These are phyloP conservation scores for Drosophila kurseongensis DNA, from an alignment of 1,140 invertebrate species.

Conservation along the genomic window DNA sequence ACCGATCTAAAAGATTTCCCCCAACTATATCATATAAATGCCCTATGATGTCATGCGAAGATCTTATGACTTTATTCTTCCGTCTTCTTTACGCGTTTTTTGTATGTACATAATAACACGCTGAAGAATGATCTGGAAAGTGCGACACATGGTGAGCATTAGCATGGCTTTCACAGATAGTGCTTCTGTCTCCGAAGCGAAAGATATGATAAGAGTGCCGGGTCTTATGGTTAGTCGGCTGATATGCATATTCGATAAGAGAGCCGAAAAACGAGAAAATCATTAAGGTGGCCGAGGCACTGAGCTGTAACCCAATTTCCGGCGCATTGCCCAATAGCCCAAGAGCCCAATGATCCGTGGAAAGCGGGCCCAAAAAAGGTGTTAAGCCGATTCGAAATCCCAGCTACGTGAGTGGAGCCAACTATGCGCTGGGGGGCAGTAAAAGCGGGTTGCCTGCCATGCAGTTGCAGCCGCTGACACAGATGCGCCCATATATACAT, in stretches of 20 bases:
- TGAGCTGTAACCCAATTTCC: constrained; percentile 66
- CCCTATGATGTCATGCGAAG: constrained; percentile 28
- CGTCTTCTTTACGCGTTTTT: constrained; percentile 27
- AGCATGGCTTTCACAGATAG: constrained; percentile 50
- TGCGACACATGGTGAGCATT: constrained; percentile 40
- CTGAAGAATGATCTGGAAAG: constrained; percentile 11
- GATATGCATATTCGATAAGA: constrained; percentile 65
- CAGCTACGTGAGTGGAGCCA: constrained; percentile 15
- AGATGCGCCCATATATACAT: constrained; percentile 42
- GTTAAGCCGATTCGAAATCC: constrained; percentile 41
- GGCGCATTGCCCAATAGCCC: constrained; percentile 43
- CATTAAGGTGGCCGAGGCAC: constrained; percentile 10
- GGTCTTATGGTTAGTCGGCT: constrained; percentile 18
- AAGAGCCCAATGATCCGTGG: constrained; percentile 41
- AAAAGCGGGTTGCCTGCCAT: constrained; percentile 10
- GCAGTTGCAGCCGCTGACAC: constrained; percentile 29
- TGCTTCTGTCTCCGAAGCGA: background rate
- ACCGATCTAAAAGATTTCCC: background rate
- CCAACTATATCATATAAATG: constrained; percentile 7
- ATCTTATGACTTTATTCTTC: constrained; percentile 45
- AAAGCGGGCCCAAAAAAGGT: constrained; percentile 55
- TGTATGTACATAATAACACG: constrained; percentile 8
- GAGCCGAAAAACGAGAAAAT: constrained; percentile 10
- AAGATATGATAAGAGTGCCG: constrained; percentile 61
- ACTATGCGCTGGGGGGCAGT: constrained; percentile 27